Base-by-base conservation (phyloP, 2,888 invertebrate genomes). In the Ecdyonurus torrentis region DNA sequence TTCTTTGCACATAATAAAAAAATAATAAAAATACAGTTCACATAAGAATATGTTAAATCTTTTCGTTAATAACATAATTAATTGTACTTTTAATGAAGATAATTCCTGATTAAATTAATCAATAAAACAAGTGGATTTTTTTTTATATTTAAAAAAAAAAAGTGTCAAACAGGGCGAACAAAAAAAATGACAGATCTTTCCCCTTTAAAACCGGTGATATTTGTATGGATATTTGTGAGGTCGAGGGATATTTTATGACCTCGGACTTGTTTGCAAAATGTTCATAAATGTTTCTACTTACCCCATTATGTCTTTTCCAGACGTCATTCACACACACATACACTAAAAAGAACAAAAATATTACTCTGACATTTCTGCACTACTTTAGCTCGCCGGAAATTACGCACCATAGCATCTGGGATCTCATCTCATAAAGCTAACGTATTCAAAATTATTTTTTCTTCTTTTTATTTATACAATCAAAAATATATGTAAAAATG, bases 291-390 rank as follows among this genome's bases (percentile, higher is more conserved):
- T 5, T 25, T 52, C 37, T 71, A 81, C 82, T 83, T 76, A 87
- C 87, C 87, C 87, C 87, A 87, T 87, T 70, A 83, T 83, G 79
- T 87, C 86, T 78, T 86, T 87, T 78, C 86, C 87, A 76, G 83
- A 85, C 80, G 86, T 86, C 87, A 87, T 87, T 81, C 81, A 81
- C 76, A 77, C 66, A 60, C 62, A 63, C 63, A 63, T 55, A 74
- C 74, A 74, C 72, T 72, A 76, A 75, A 73, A 73, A 73, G 72
- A 68, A 70, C 74, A 75, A 76, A 72, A 73, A 60, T 60, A 50
- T 60, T 53, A 53, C 59, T 60, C 63, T 60, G 60, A 59, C 63
- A 63, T 63, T 55, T 55, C 55, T 55, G 7, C 55, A 55, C 55
- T 20, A 55, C 7, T 55, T 20, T 22, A 10, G 24, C 24, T 24